Evolutionary conservation across 1,140 invertebrate genomes (phyloP), one percentile per base, ranked within the genome.

Genomic region (Carposina sasakii): DNA sequence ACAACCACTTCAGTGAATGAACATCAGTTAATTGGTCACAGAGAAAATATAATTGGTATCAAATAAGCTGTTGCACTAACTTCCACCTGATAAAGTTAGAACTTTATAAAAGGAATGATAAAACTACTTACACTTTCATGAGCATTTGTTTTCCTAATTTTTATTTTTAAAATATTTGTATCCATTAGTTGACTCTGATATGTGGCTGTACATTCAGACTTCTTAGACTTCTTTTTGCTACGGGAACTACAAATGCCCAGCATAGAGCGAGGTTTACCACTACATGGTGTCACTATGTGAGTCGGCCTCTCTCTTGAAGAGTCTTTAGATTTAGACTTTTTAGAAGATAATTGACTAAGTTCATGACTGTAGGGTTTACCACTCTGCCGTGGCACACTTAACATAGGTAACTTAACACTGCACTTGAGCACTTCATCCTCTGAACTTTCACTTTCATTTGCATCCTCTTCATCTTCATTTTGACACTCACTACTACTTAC

Each of bases 291-390:
- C 43, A 81, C 64, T 61, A 76, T 63, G 68, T 78, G 73, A 70
- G 74, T 76, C 62, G 70, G 73, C 66, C 67, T 66, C 67, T 76
- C 75, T 59, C 76, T 81, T 20, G 63, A 57, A 52, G 63, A 71
- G 62, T 76, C 65, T 52, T 73, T 81, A 19, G 52, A 54, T 76
- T 77, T 81, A 60, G 63, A 76, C 55, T 77, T 81, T 75, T 76
- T 78, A 55, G 70, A 68, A 60, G 79, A 81, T 81, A 85, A 78
- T 84, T 83, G 84, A 78, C 84, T 85, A 75, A 85, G 79, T 82
- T 83, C 73, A 78, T 85, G 83, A 71, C 81, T 85, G 71, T 77
- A 85, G 17, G 83, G 83, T 75, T 85, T 85, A 46, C 83, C 83
- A 78, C 79, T 81, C 52, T 76, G 76, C 41, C 74, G 60, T 41